Conservation (phyloP, 2,113 vertebrate genomes). For the Ivindomyrus marchei region DNA sequence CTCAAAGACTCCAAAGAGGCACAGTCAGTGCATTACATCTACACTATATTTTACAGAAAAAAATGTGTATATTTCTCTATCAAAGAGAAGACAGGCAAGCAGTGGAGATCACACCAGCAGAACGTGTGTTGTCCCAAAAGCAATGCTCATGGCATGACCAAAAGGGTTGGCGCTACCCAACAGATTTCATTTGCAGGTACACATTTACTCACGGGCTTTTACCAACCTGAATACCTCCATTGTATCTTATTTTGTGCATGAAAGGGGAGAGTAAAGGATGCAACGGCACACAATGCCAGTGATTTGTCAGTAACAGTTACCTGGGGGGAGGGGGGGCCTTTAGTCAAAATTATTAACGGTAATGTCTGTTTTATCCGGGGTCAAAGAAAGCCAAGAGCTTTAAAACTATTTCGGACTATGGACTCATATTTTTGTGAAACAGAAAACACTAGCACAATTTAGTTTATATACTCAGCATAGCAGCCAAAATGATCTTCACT, state of each 20-base stretch:
- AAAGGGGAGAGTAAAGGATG: not conserved
- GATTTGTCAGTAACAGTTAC: not conserved
- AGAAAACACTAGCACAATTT: not conserved
- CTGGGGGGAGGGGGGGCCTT: not conserved
- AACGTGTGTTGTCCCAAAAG: not conserved
- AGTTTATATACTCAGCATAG: not conserved
- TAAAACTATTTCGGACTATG: not conserved
- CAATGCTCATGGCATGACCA: slow-evolving; percentile 20
- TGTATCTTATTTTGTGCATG: not conserved
- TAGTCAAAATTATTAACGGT: not conserved
- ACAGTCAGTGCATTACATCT: slow-evolving; percentile 25
- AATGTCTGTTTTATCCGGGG: not conserved
- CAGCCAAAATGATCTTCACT: slow-evolving; percentile 11
- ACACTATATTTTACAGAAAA: slow-evolving; percentile 26
- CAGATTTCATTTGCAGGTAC: not conserved
- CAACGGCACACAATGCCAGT: not conserved
- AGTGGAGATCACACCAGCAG: slow-evolving; percentile 38
- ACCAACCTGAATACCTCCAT: not conserved
- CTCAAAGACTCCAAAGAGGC: slow-evolving; percentile 22
- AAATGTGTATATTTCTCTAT: slow-evolving; percentile 23
- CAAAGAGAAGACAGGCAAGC: slow-evolving; percentile 29
- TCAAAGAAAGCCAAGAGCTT: not conserved
- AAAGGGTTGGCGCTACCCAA: slow-evolving; percentile 52
- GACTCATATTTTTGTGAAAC: not conserved
- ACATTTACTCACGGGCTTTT: slow-evolving; percentile 6